phyloP scores from a whole-genome alignment of 2,888 invertebrate species.

The Labia minor region DNA sequence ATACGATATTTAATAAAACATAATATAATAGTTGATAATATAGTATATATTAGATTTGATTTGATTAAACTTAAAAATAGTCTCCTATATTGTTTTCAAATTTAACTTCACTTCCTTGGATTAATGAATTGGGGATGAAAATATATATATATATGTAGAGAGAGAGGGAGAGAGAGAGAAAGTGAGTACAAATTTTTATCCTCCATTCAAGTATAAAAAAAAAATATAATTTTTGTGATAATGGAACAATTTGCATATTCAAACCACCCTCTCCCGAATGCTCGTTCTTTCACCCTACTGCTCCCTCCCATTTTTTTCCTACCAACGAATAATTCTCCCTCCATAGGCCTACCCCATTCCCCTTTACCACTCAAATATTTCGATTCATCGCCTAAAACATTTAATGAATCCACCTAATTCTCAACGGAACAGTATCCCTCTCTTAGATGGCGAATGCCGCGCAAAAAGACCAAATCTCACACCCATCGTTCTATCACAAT shows the following conservation, averaged over 20 bases:
- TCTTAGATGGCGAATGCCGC: neutral
- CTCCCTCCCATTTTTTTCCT: neutral
- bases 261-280: neutral
- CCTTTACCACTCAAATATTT: neutral
- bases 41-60: too few relatives aligned
- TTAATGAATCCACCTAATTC: slow-evolving; percentile 4
- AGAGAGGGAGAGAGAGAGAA: neutral
- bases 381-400: neutral
- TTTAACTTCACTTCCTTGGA: neutral
- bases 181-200: neutral
- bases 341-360: neutral
- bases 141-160: too few relatives aligned
- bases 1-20: too few relatives aligned
- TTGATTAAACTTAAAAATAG: too few relatives aligned
- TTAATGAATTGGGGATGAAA: too few relatives aligned
- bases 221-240: slow-evolving; percentile 4
- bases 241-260: slow-evolving; percentile 7
- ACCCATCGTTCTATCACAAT: neutral
- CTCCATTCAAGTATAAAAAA: neutral
- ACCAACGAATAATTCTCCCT: neutral
- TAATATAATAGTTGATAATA: too few relatives aligned
- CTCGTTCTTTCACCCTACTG: neutral
- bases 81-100: slow-evolving; percentile 2
- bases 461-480: neutral
- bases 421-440: neutral